These are phyloP conservation scores for Drosophila athabasca DNA, from an alignment of 1,140 invertebrate species.

Conservation along the genomic window DNA sequence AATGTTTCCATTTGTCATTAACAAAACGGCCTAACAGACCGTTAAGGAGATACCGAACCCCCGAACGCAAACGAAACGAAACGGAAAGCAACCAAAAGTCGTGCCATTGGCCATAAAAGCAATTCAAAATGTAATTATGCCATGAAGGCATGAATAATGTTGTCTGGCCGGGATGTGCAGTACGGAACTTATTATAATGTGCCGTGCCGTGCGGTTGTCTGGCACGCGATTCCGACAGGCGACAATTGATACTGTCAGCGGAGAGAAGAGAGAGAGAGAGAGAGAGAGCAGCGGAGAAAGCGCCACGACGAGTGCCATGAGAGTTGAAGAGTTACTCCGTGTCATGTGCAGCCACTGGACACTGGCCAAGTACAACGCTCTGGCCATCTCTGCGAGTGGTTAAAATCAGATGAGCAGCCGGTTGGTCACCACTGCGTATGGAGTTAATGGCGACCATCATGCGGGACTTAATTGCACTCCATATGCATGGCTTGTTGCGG, in stretches of 20 bases:
- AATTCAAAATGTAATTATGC: conserved; percentile 81
- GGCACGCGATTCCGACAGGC: conserved; percentile 57
- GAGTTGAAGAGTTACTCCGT: conserved; percentile 39
- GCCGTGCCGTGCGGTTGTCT: conserved; percentile 30
- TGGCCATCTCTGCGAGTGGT: conserved; percentile 33
- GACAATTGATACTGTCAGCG: conserved; percentile 59
- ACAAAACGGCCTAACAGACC: conserved; percentile 60
- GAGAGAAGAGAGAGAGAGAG: neutral
- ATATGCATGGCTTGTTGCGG: conserved; percentile 1
- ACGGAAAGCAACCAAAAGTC: conserved; percentile 30
- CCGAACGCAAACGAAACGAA: conserved; percentile 12
- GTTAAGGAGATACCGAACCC: conserved; percentile 39
- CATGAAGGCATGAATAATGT: conserved; percentile 75
- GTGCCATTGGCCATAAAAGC: conserved; percentile 68
- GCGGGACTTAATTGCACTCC: conserved; percentile 35
- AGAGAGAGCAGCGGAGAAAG: neutral
- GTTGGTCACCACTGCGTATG: conserved; percentile 3
- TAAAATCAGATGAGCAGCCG: conserved; percentile 55
- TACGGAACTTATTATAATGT: conserved; percentile 74
- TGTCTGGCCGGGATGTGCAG: conserved; percentile 68
- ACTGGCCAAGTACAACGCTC: conserved; percentile 28
- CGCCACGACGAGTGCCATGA: conserved; percentile 12
- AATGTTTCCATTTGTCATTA: conserved; percentile 80
- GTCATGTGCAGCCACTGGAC: conserved; percentile 59
- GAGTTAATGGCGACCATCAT: conserved; percentile 59